Evolutionary conservation across 2,113 vertebrate species (phyloP).

Genomic region (Thalassoma bifasciatum): DNA sequence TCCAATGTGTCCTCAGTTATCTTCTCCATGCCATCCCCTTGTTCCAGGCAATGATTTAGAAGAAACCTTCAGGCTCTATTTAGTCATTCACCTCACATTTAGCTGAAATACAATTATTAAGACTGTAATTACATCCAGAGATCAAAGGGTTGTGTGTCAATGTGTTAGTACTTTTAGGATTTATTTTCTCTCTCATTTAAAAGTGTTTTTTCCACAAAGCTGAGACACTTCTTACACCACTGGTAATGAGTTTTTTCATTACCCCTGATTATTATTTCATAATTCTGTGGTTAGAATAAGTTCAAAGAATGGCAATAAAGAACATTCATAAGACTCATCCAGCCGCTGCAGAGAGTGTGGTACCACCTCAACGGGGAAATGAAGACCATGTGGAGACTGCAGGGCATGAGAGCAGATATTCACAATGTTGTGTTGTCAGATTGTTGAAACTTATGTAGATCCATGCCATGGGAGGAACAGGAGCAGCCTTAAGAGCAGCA

Average conservation of each 20-base stretch:
- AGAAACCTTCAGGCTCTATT: conserved; percentile 48
- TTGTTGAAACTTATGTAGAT: conserved; percentile 51
- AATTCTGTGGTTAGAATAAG: neutral
- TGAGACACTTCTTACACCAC: neutral
- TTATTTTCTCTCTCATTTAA: conserved; percentile 23
- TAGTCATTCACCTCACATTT: conserved; percentile 64
- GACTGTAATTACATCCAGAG: conserved; percentile 67
- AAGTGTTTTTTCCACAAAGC: neutral
- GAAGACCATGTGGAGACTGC: conserved; percentile 58
- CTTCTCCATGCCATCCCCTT: conserved; percentile 19
- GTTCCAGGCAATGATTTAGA: conserved; percentile 42
- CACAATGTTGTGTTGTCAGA: conserved; percentile 38
- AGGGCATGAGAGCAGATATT: conserved; percentile 55
- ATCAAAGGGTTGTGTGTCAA: conserved; percentile 66
- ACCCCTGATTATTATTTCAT: neutral
- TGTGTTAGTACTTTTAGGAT: conserved; percentile 33
- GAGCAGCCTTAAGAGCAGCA: conserved; percentile 62
- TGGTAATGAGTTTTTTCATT: no score
- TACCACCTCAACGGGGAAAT: conserved; percentile 60
- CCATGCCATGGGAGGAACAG: conserved; percentile 65
- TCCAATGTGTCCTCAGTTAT: conserved; percentile 28
- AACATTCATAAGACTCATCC: neutral
- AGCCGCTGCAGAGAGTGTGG: conserved; percentile 23
- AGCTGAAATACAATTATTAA: conserved; percentile 65
- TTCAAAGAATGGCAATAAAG: conserved; percentile 8